Evolutionary conservation across 2,113 vertebrate species (phyloP), one percentile per base, ranked within the genome.

Genomic region (Cavia porcellus): DNA sequence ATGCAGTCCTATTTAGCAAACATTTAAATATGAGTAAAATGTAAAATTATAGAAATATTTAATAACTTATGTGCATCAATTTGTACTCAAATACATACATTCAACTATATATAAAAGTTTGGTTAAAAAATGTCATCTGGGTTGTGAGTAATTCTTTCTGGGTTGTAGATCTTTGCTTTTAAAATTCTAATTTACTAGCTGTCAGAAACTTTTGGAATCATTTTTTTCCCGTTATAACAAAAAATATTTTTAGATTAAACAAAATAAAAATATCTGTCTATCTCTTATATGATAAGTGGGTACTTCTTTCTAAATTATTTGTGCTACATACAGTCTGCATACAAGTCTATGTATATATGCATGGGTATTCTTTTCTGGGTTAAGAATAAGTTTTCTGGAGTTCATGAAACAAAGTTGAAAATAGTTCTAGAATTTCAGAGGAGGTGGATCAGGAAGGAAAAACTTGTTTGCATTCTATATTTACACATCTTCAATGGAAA

Each of bases 401-500:
- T 52, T 95, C 20, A 68, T 88, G 12, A 90, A 87, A 82, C 20
- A 92, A 50, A 90, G 72, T 22, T 94, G 30, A 13, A 93, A 82
- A 94, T 28, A 3, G 17, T 70, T 90, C 42, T 47, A 85, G 15
- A 72, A 91, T 92, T 94, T 74, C 28, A 94, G 32, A n/a, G 28
- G 28, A 75, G 19, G 25, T 50, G 32, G 96, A 94, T 1, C 25
- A 91, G 55, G 10, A 55, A 70, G 75, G 38, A 90, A 66, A 3
- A 86, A 90, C 42, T 38, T 82, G 10, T 13, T 38, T 82, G 28
- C 94, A 95, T 86, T 94, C 55, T 28, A 90, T 12, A 72, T 59
- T 50, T 93, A 61, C 14, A 68, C 45, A 92, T 96, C 92, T 96
- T 89, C n/a, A 93, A 62, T 17, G n/a, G 70, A 84, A 24, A 28